phyloP scores from a whole-genome alignment of 2,113 vertebrate genomes.

The Bettongia penicillata region DNA sequence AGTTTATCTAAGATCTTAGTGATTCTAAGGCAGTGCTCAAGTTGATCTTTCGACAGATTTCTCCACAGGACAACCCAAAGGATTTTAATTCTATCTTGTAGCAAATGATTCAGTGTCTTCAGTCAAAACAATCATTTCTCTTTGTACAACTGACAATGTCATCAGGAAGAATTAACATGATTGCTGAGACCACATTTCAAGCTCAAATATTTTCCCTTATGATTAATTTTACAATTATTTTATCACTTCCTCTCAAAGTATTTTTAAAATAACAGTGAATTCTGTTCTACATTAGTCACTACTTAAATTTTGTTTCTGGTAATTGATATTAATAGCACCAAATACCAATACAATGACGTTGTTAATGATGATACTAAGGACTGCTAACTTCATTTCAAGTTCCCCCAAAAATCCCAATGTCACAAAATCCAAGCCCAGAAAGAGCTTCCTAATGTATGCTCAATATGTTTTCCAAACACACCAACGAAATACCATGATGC shows the following conservation, averaged over 20 bases:
- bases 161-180: neutral
- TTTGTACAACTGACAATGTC: neutral
- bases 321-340: constrained; percentile 68
- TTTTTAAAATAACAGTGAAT: constrained; percentile 71
- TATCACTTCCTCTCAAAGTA: constrained; percentile 66
- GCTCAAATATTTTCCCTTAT: constrained; percentile 68
- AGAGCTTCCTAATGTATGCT: no score
- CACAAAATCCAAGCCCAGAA: no score
- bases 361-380: constrained; percentile 34
- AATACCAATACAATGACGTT: constrained; percentile 75
- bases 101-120: no score
- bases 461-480: neutral
- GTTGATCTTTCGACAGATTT: neutral
- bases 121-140: neutral
- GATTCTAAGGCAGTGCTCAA: neutral
- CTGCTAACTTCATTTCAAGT: constrained; percentile 74
- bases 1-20: no score
- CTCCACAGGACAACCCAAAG: neutral
- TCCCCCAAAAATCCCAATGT: neutral
- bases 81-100: neutral
- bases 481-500: neutral
- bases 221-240: constrained; percentile 79
- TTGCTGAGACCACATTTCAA: constrained; percentile 63
- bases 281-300: constrained; percentile 64
- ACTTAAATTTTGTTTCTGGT: constrained; percentile 63